These are phyloP conservation scores for Coecobrya sp. DNA, from an alignment of 2,888 invertebrate genomes.

Conservation along the genomic window DNA sequence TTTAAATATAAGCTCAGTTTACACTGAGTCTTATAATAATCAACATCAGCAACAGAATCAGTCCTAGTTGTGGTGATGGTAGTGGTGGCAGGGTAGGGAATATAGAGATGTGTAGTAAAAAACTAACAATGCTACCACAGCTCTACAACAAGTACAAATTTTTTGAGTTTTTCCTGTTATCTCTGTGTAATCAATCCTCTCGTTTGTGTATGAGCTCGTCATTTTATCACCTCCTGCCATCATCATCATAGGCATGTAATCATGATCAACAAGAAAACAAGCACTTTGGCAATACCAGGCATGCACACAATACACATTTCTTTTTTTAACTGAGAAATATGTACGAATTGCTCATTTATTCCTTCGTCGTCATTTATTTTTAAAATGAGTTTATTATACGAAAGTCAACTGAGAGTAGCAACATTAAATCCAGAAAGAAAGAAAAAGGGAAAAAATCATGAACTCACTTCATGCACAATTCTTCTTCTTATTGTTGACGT, in stretches of 20 bases:
- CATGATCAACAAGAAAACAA: conserved; percentile 25
- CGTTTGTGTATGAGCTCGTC: conserved; percentile 24
- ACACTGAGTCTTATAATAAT: neutral
- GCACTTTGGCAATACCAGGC: conserved; percentile 38
- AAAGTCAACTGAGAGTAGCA: conserved; percentile 29
- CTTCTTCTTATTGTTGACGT: conserved; percentile 18
- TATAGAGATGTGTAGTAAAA: neutral
- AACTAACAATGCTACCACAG: neutral
- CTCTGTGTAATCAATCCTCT: conserved; percentile 46
- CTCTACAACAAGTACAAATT: neutral
- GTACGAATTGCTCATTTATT: neutral
- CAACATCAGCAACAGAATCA: neutral
- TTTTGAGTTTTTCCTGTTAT: conserved; percentile 34
- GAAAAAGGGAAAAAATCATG: conserved; percentile 15
- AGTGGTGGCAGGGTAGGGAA: neutral
- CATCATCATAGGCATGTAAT: neutral
- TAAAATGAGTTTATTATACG: conserved; percentile 44
- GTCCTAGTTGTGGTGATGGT: neutral
- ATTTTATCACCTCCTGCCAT: conserved; percentile 50
- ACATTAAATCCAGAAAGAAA: conserved; percentile 24
- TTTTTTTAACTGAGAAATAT: conserved; percentile 15
- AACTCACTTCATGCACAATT: neutral
- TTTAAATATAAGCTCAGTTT: conserved; percentile 29
- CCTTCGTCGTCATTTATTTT: conserved; percentile 18
- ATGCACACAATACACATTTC: neutral